Base-by-base conservation (phyloP, 2,797 vertebrate genomes). In the Enteromius mattozi region DNA sequence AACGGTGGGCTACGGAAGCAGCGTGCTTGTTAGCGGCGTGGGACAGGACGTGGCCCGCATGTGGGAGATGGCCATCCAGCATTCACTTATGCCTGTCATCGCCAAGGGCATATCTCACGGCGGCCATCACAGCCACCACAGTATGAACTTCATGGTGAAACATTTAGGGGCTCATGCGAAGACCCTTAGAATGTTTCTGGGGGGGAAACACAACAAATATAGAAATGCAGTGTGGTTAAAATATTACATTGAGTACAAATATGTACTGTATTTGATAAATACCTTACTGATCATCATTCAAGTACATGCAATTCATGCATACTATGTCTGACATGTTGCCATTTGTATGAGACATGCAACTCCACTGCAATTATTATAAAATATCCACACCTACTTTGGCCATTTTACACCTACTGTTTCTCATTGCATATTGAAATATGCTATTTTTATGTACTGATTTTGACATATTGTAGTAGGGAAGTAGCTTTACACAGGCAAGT, bases 61-160 rank as follows among this genome's bases (percentile, higher is more conserved):
- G 96, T 99, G 98, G 98, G 98, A 99, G 93, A 95, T 97, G 93
- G 98, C 97, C 12, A 98, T 99, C 87, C 97, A 97, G 86, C 97
- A 98, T 0, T 97, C 98, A 4, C 94, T 99, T 87, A 99, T 99
- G 98, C 98, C 98, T 0, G 98, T 97, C 40, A 97, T 98, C 61
- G 95, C 98, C 13, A 98, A 97, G 72, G 97, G 98, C 40, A 86
- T 96, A 0, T 94, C 96, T 0, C 89, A 93, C 30, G 95, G 91
- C 1, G 92, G 95, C 6, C 96, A 95, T 83, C 92, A 92, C 88
- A 96, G 86, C 42, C 93, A 94, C 19, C 97, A 99, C 93, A 96
- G 98, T 99, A 93, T 92, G 97, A 95, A 80, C 42, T 35, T 80
- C 71, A 70, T 59, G 49, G 21, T 82, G 19, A 85, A 84, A 79